Conservation (phyloP, 2,113 vertebrate species). For the Python bivittatus region DNA sequence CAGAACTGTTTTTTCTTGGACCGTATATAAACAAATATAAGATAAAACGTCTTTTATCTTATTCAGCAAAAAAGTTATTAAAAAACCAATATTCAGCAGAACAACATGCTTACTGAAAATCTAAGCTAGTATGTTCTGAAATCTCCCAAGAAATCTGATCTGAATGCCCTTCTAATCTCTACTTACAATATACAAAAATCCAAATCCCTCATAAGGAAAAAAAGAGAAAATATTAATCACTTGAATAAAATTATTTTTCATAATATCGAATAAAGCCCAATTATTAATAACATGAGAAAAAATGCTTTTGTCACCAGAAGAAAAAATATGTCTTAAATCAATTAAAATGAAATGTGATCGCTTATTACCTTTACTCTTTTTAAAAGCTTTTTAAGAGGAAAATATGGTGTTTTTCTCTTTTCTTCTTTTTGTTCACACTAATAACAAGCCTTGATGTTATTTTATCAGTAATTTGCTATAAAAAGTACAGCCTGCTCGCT, state of each 20-base stretch:
- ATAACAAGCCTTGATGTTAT: slow-evolving; percentile 30
- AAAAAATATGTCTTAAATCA: slow-evolving; percentile 15
- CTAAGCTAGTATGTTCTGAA: not conserved
- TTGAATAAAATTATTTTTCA: not conserved
- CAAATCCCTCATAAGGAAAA: not conserved
- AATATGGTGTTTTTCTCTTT: slow-evolving; percentile 16
- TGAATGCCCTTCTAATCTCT: not conserved
- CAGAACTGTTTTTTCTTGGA: not conserved
- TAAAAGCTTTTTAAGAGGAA: slow-evolving; percentile 17
- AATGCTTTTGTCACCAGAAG: not conserved
- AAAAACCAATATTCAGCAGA: not conserved
- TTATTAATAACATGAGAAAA: not conserved
- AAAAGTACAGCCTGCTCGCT: slow-evolving; percentile 47
- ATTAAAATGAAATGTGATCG: slow-evolving; percentile 14
- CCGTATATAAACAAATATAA: not conserved
- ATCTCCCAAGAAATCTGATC: not conserved
- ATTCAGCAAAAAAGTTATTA: not conserved
- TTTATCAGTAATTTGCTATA: slow-evolving; percentile 41
- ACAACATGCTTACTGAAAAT: not conserved
- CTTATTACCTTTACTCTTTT: slow-evolving; percentile 31
- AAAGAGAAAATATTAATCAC: not conserved
- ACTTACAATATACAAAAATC: not conserved
- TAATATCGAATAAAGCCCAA: not conserved
- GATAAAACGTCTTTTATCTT: not conserved
- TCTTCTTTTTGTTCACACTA: slow-evolving; percentile 40